Evolutionary conservation across 1,140 invertebrate genomes (phyloP).

Genomic region (Papilio dardanus): DNA sequence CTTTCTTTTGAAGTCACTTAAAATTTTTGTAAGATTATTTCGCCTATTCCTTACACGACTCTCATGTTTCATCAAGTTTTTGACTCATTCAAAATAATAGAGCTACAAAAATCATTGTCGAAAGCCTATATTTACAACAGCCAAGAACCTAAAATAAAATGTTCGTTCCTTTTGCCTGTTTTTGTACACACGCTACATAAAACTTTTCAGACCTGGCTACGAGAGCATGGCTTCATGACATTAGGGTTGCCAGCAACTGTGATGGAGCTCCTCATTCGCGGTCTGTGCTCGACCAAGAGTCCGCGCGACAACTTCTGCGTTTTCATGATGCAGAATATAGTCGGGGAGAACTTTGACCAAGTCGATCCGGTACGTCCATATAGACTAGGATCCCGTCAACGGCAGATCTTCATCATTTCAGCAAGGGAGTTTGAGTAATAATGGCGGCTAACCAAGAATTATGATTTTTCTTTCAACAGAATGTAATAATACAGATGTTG

Average conservation of each 20-base stretch:
- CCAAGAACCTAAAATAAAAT: no score
- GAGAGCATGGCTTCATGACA: conserved; percentile 52
- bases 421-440: not conserved
- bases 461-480: conserved; percentile 52
- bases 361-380: conserved; percentile 60
- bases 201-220: conserved; percentile 52
- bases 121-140: not conserved
- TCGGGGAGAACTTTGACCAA: conserved; percentile 75
- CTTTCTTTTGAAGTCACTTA: conserved; percentile 49
- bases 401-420: not conserved
- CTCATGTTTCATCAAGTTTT: no score
- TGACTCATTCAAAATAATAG: no score
- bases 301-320: conserved; percentile 65
- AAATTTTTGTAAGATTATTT: conserved; percentile 52
- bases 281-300: conserved; percentile 55
- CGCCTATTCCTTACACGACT: no score
- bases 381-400: not conserved
- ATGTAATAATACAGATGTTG: conserved; percentile 56
- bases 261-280: conserved; percentile 47
- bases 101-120: no score
- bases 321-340: conserved; percentile 54
- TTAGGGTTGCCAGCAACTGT: conserved; percentile 42
- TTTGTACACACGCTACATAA: not conserved
- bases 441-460: not conserved
- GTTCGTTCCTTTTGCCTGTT: not conserved